Base-by-base conservation (phyloP, 2,797 vertebrate species). In the Oophaga sylvatica region DNA sequence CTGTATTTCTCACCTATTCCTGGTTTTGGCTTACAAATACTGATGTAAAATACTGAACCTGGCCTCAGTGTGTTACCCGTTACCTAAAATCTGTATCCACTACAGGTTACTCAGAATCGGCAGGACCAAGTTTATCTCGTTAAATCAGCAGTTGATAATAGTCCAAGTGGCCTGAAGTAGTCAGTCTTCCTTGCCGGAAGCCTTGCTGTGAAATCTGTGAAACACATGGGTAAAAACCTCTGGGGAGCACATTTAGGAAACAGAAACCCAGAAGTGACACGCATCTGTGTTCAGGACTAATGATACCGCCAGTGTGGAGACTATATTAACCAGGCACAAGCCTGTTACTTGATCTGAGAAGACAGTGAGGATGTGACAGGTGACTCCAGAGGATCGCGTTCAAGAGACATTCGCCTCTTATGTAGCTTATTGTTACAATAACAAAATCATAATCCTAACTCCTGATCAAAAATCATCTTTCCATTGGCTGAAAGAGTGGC, bases 161-260 rank as follows among this genome's bases (percentile, higher is more conserved):
- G 80, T 65, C 79, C 35, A 17, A 19, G n/a, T 59, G 35, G 57
- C 75, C 70, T 71, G 68, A 11, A 71, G 35, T 83, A 59, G 60
- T 65, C 63, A 53, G 63, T 11, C 53, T 71, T 70, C 15, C 22
- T 79, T 41, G 81, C 75, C 75, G 63, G 19, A 60, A 76, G 81
- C 75, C n/a, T 57, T 80, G 75, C 56, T 71, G 65, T 62, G 41
- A 78, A 80, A 53, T 56, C 8, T 53, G 75, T 79, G 56, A 19
- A 87, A 73, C 63, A 84, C 76, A 78, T 12, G 8, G 57, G 75
- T 19, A 57, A 31, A 83, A 71, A 19, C 65, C 81, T 71, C 75
- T 48, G 3, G 81, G 56, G 87, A 88, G 62, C 65, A 63, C 65
- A 84, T 84, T 78, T 88, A 84, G 83, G 45, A 84, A 83, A 62